A percentile compares a stretch with the other conserved stretches of the same genome.
phyloP scores from a whole-genome alignment of 2,797 vertebrate species.

The Crocodylus rhombifer region DNA sequence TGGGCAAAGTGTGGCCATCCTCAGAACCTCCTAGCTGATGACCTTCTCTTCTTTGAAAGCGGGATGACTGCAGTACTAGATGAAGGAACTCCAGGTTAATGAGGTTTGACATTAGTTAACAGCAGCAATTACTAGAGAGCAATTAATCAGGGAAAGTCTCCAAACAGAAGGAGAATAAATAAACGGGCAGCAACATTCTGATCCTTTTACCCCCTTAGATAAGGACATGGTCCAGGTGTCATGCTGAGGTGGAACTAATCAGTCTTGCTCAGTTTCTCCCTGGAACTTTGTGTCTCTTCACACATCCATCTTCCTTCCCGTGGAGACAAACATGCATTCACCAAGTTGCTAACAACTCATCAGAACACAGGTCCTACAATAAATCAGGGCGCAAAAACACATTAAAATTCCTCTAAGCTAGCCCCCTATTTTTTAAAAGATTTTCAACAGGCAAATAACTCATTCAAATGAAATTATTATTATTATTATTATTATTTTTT shows the following conservation, averaged over 20 bases:
- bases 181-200: conserved; percentile 81
- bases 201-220: conserved; percentile 78
- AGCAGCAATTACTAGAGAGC: conserved; percentile 82
- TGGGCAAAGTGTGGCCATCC: conserved; percentile 77
- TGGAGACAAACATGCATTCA: conserved; percentile 65
- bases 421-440: not conserved
- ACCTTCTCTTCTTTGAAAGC: conserved; percentile 75
- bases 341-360: conserved; percentile 57
- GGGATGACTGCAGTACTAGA: conserved; percentile 72
- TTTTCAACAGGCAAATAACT: not conserved
- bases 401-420: conserved; percentile 1
- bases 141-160: conserved; percentile 90
- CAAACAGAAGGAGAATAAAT: conserved; percentile 88
- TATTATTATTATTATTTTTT: not conserved
- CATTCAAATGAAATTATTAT: not conserved
- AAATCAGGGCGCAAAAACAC: not conserved
- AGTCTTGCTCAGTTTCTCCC: conserved; percentile 77
- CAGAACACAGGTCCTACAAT: conserved; percentile 20
- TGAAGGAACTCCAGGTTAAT: conserved; percentile 82
- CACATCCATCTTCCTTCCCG: conserved; percentile 73
- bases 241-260: conserved; percentile 79
- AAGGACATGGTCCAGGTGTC: conserved; percentile 83
- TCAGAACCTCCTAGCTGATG: conserved; percentile 75
- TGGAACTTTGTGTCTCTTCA: conserved; percentile 75
- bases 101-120: conserved; percentile 87